Conservation (phyloP, 53 echinoderm and acorn worm genomes). For the Glandiceps talaboti region DNA sequence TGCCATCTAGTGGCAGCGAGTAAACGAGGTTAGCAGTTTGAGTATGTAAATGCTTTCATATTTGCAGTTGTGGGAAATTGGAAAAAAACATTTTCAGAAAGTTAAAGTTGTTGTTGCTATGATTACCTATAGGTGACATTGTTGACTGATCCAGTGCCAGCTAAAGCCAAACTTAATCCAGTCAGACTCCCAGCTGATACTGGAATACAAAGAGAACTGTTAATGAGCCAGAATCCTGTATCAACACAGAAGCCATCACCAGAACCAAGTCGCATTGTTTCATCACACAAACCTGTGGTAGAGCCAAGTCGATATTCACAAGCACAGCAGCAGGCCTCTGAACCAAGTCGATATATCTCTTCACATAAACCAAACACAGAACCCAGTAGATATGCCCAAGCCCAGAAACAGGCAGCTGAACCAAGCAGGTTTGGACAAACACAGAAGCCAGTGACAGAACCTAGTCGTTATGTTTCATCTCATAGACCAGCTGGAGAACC, state of each 20-base stretch:
- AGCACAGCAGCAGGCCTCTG: not conserved
- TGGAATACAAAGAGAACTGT: not conserved
- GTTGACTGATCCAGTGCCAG: not conserved
- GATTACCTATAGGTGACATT: not conserved
- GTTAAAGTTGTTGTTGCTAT: not conserved
- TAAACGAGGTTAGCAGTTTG: too few relatives aligned
- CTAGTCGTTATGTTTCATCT: too few relatives aligned
- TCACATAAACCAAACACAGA: not conserved
- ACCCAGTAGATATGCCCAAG: not conserved
- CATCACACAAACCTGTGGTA: not conserved
- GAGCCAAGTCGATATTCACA: not conserved
- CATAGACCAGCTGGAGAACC: not conserved
- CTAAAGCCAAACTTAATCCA: not conserved
- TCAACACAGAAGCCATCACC: too few relatives aligned
- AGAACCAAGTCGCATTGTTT: not conserved
- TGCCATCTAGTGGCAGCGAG: too few relatives aligned
- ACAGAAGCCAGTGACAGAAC: not conserved
- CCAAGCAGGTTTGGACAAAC: not conserved
- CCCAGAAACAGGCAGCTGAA: not conserved
- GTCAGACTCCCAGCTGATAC: constrained; percentile 19
- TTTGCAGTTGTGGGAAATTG: too few relatives aligned
- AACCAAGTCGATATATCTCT: not conserved
- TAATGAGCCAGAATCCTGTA: not conserved
- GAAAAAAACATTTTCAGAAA: too few relatives aligned
- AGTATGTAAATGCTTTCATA: too few relatives aligned